These are phyloP conservation scores for Polydesmus complanatus DNA, from an alignment of 2,888 invertebrate species.

Conservation along the genomic window DNA sequence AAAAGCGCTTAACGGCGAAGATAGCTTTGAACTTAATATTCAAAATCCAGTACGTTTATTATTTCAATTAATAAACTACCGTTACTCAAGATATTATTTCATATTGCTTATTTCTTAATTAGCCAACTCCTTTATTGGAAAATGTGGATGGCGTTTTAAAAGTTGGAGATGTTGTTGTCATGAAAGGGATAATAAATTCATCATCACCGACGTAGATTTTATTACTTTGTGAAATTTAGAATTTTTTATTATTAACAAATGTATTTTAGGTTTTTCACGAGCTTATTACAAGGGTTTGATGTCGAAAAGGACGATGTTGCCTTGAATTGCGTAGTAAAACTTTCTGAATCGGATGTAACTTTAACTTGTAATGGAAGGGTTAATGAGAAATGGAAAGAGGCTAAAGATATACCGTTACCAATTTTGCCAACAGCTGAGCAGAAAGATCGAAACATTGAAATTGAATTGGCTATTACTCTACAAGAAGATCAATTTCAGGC, in stretches of 20 bases:
- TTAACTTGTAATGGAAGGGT: conserved; percentile 14
- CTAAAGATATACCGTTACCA: conserved; percentile 13
- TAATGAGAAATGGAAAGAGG: conserved; percentile 15
- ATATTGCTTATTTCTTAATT: neutral
- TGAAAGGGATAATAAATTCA: conserved; percentile 56
- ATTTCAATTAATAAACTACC: neutral
- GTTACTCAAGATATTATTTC: neutral
- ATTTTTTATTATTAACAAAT: neutral
- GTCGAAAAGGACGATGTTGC: conserved; percentile 17
- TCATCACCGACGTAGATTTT: neutral
- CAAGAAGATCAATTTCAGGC: conserved; percentile 16
- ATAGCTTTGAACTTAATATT: conserved; percentile 13
- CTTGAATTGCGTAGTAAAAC: conserved; percentile 5
- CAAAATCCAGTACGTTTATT: conserved; percentile 14
- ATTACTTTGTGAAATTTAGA: neutral
- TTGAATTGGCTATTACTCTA: conserved; percentile 14
- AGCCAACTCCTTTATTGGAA: conserved; percentile 17
- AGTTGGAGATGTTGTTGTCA: conserved; percentile 57
- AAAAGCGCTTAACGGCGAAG: conserved; percentile 12
- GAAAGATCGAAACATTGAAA: conserved; percentile 11
- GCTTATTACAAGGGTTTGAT: neutral
- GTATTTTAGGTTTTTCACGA: neutral
- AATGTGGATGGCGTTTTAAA: conserved; percentile 15
- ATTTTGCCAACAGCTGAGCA: neutral
- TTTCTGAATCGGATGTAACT: neutral